Percentiles rank a stretch among this genome's conserved stretches.
These are phyloP conservation scores for Kryptolebias ocellatus DNA, from an alignment of 2,797 vertebrate species.

Conservation along the genomic window DNA sequence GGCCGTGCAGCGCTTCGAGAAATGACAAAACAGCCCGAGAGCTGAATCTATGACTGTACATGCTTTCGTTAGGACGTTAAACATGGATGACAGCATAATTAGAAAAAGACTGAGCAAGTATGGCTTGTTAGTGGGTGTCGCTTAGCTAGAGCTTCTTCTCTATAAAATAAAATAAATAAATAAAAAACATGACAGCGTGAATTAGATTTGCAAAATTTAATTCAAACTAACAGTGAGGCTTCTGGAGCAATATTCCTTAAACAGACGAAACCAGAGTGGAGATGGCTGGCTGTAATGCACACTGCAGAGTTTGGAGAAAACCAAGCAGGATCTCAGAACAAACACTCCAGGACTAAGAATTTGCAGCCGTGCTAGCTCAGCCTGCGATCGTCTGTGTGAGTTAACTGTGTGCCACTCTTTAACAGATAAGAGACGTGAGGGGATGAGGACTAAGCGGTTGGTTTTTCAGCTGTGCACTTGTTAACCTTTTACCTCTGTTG, in stretches of 20 bases:
- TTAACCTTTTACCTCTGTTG: too few species aligned
- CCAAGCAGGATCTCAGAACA: not conserved
- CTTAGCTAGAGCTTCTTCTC: not conserved
- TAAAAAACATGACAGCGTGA: not conserved
- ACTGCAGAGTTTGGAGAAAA: not conserved
- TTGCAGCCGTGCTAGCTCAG: not conserved
- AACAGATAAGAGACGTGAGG: too few species aligned
- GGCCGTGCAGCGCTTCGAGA: not conserved
- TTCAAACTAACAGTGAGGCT: not conserved
- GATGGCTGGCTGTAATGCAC: not conserved
- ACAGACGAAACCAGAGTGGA: not conserved
- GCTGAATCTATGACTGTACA: not conserved
- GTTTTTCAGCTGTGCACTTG: too few species aligned
- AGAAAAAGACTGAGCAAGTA: not conserved
- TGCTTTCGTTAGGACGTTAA: not conserved
- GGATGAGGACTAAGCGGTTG: too few species aligned
- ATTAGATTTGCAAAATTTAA: not conserved
- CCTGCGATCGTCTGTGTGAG: not conserved
- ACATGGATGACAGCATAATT: not conserved
- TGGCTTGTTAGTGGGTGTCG: too few species aligned
- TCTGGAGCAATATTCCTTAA: not conserved
- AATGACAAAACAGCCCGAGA: not conserved
- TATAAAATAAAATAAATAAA: not conserved
- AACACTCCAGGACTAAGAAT: not conserved
- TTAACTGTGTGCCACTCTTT: too few species aligned